Evolutionary conservation across 2,797 vertebrate species (phyloP).

Genomic region (Cichlasoma orientale): DNA sequence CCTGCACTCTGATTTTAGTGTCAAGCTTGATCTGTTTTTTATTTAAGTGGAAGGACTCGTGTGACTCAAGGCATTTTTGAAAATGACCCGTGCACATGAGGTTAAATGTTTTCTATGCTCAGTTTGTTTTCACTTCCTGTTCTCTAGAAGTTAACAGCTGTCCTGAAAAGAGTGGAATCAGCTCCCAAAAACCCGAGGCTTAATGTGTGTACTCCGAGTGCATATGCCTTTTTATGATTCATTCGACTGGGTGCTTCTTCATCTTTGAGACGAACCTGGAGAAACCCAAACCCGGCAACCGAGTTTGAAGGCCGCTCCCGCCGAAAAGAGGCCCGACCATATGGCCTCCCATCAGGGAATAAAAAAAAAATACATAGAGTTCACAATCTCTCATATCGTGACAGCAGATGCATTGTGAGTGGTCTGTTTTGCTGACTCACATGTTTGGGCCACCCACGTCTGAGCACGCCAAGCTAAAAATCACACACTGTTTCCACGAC

Average conservation of each 20-base stretch:
- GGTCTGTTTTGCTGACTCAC: constrained; percentile 79
- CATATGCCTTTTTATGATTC: constrained; percentile 3
- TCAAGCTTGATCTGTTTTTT: not conserved
- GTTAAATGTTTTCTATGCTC: not conserved
- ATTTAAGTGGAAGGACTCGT: not conserved
- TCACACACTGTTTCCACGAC: constrained; percentile 74
- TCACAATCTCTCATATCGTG: constrained; percentile 72
- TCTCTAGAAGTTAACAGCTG: not conserved
- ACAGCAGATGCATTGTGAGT: constrained; percentile 75
- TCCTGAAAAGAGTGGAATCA: not conserved
- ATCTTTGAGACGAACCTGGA: constrained; percentile 9
- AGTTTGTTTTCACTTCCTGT: not conserved
- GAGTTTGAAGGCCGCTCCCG: constrained; percentile 12
- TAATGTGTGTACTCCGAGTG: not conserved
- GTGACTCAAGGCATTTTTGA: not conserved
- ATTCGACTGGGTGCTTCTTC: not conserved
- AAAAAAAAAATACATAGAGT: constrained; percentile 47
- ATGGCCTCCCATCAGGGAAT: constrained; percentile 60
- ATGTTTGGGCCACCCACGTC: constrained; percentile 73
- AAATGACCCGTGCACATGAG: not conserved
- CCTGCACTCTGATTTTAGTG: not conserved
- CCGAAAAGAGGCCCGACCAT: constrained; percentile 46
- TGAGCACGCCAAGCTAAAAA: constrained; percentile 65
- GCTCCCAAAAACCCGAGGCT: not conserved
- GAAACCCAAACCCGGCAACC: constrained; percentile 20